Percentiles rank a stretch among this genome's conserved stretches.
Conservation (phyloP, 2,797 vertebrate species). For the Sebastolobus altivelis region DNA sequence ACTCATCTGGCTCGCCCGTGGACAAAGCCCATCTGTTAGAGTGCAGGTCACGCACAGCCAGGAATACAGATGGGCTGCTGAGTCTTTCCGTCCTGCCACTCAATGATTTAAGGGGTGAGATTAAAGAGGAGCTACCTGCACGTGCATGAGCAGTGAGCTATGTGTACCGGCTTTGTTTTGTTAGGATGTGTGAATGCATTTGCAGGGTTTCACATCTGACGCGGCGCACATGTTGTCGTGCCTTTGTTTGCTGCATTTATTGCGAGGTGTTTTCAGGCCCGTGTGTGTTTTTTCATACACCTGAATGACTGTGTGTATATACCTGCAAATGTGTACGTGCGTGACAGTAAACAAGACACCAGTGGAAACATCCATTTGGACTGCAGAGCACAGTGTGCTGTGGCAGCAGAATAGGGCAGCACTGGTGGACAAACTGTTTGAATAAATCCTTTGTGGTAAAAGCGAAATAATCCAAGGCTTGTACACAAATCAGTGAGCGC, state of each 20-base stretch:
- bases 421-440: slow-evolving; percentile 44
- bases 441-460: slow-evolving; percentile 49
- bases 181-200: background rate
- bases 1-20: slow-evolving; percentile 73
- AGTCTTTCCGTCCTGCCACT: slow-evolving; percentile 68
- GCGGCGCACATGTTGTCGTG: background rate
- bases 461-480: slow-evolving; percentile 34
- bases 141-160: background rate
- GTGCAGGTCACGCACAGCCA: slow-evolving; percentile 80
- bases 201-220: slow-evolving; percentile 15
- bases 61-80: slow-evolving; percentile 74
- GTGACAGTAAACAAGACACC: slow-evolving; percentile 46
- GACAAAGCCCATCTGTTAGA: slow-evolving; percentile 75
- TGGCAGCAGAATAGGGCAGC: slow-evolving; percentile 38
- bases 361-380: slow-evolving; percentile 42
- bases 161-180: background rate
- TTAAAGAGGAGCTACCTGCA: slow-evolving; percentile 55
- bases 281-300: slow-evolving; percentile 31
- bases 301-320: slow-evolving; percentile 7
- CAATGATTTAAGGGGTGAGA: slow-evolving; percentile 71
- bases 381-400: slow-evolving; percentile 40
- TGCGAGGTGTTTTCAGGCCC: background rate
- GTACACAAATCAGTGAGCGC: slow-evolving; percentile 43
- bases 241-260: slow-evolving; percentile 28
- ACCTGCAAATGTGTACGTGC: slow-evolving; percentile 23